Evolutionary conservation across 2,113 vertebrate genomes (phyloP), one percentile per base, ranked within the genome.

Genomic region (Trogon surrucura): DNA sequence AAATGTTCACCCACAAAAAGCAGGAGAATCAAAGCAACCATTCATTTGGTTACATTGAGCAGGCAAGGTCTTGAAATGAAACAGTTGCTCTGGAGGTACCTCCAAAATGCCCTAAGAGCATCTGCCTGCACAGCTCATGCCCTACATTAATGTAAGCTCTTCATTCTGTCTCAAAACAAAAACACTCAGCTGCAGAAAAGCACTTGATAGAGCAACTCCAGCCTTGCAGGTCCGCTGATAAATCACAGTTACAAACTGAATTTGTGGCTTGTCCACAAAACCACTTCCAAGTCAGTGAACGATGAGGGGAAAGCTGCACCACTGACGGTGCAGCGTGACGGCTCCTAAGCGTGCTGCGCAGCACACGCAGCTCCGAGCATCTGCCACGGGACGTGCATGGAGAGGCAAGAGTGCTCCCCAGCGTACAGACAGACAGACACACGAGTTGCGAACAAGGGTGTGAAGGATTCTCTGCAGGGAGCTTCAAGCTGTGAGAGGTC

Each of bases 331-430:
- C 13, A 13, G 41, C 0, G 0, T 7, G 66, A 34, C 53, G 41
- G 41, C 11, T 47, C 11, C 1, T 0, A n/a, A 60, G 36, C 2
- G 4, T 32, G 41, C 71, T 17, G 69, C 65, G 27, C 80, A 6
- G 88, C 51, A 47, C 41, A 38, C 17, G 1, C 0, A 41, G 5
- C 83, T 62, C 69, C 4, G 3, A 88, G 64, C 67, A 44, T 51
- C 64, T 54, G 21, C 18, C 18, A 8, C 1, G 4, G 30, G 81
- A 26, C 0, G 6, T 2, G 45, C 64, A 57, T 0, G 23, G 85
- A 95, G 78, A 80, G 47, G 18, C 81, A 67, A 89, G 80, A 66
- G 48, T 79, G 80, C 78, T 95, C 69, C 77, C 89, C 89, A 89
- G 73, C 0, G 20, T 34, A 58, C 72, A 67, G 81, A 69, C 56